Conservation (phyloP, 2,888 invertebrate genomes). For the Agonopterix subpropinquella region DNA sequence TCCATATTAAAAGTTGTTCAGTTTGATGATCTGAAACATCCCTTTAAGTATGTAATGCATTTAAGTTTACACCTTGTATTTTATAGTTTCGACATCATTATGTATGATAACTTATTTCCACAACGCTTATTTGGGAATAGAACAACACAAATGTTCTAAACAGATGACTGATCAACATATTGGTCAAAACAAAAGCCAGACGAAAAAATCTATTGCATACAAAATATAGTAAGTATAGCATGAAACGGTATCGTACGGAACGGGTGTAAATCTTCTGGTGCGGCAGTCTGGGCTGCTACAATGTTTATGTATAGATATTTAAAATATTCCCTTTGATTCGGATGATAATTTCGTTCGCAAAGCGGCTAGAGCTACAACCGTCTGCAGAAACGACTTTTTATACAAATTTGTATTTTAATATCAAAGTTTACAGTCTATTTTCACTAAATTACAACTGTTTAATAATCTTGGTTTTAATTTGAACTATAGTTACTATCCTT, state of each 20-base stretch:
- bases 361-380: slow-evolving; percentile 37
- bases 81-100: no score
- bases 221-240: neutral
- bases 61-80: no score
- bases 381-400: slow-evolving; percentile 37
- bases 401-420: slow-evolving; percentile 1
- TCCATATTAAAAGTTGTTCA: no score
- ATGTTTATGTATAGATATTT: slow-evolving; percentile 66
- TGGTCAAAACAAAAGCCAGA: slow-evolving; percentile 6
- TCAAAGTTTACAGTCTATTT: neutral
- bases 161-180: neutral
- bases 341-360: slow-evolving; percentile 69
- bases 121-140: no score
- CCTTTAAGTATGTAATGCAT: no score
- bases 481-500: no score
- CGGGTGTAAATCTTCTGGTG: slow-evolving; percentile 62
- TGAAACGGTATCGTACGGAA: slow-evolving; percentile 10
- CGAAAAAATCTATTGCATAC: slow-evolving; percentile 4
- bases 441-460: no score
- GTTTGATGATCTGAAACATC: no score
- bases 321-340: slow-evolving; percentile 76
- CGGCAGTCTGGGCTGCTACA: slow-evolving; percentile 48
- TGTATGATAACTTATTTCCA: no score
- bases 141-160: no score
- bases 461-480: no score